phyloP scores from a whole-genome alignment of 2,888 invertebrate species.

The Protonemura montana region DNA sequence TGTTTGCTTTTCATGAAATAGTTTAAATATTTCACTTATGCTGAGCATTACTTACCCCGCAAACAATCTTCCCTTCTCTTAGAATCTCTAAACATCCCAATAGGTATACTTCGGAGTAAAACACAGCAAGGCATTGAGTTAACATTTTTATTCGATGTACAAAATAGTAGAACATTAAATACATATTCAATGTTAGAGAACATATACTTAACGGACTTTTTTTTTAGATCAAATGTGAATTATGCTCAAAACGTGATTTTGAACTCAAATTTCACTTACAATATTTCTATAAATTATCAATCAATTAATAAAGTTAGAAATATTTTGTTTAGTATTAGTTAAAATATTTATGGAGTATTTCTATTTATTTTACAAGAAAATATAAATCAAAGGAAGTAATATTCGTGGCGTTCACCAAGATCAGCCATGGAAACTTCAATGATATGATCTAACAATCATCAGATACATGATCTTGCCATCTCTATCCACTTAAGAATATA shows the following conservation, averaged over 20 bases:
- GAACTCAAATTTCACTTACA: not conserved
- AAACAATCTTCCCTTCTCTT: too few relatives aligned
- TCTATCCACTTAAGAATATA: not conserved
- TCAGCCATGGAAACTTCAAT: not conserved
- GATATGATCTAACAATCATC: not conserved
- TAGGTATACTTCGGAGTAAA: not conserved
- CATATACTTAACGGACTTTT: not conserved
- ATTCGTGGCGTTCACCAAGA: not conserved
- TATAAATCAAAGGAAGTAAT: not conserved
- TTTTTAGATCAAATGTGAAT: not conserved
- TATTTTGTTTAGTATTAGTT: not conserved
- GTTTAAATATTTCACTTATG: too few relatives aligned
- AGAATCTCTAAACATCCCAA: too few relatives aligned
- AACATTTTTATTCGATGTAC: not conserved
- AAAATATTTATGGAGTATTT: not conserved
- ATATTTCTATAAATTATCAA: not conserved
- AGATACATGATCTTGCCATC: not conserved
- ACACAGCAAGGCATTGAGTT: not conserved
- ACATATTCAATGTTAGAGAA: slow-evolving; percentile 1
- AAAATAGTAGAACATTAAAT: not conserved
- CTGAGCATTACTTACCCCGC: too few relatives aligned
- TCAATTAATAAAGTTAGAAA: not conserved
- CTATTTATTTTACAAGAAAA: slow-evolving; percentile 1
- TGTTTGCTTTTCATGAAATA: too few relatives aligned
- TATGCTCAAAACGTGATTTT: not conserved